Base-by-base conservation (phyloP, 2,888 invertebrate species). In the Melinopterus prodromus region DNA sequence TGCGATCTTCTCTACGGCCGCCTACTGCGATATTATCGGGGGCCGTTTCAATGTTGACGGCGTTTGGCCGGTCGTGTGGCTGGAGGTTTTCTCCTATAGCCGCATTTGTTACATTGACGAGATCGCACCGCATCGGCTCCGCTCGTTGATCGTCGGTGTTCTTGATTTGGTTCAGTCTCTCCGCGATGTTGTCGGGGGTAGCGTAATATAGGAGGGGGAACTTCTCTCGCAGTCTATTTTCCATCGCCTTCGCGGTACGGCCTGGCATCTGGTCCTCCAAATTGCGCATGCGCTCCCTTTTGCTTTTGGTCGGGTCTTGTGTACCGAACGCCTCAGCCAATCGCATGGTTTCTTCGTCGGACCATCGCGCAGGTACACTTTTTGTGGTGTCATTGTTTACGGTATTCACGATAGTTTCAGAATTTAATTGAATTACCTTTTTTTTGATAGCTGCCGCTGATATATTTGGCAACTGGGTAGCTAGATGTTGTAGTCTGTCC, bases 161-260 rank as follows among this genome's bases (percentile, higher is more conserved):
- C 26, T 26, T 26, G 9, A 70, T 70, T 6, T 70, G 6, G 70
- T 70, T 70, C 9, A 70, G 6, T 6, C 35, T 16, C 16, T 71
- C 35, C 5, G n/a, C 26, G 26, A 72, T 72, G 72, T 72, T 72
- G 26, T 14, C 72, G 35, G 16, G 12, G n/a, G 72, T 72, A 5
- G 72, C 16, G 16, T 72, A 26, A 9, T 72, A 72, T 16, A 72
- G 12, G 35, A 72, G 72, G 36, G 72, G 72, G 72, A 14, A 72
- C 36, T 72, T 14, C 26, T 72, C 26, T 7, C 16, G 26, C 14
- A 72, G 26, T 36, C 72, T 26, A 16, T 15, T 72, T 72, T 72
- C 72, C 72, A 72, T 15, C 6, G 72, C 6, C 6, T 72, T 72
- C 15, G 14, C 53, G 5, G 53, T 53, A 12, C 26, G 53, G 53